Evolutionary conservation across 2,797 vertebrate species (phyloP).

Genomic region (Heliangelus exortis): DNA sequence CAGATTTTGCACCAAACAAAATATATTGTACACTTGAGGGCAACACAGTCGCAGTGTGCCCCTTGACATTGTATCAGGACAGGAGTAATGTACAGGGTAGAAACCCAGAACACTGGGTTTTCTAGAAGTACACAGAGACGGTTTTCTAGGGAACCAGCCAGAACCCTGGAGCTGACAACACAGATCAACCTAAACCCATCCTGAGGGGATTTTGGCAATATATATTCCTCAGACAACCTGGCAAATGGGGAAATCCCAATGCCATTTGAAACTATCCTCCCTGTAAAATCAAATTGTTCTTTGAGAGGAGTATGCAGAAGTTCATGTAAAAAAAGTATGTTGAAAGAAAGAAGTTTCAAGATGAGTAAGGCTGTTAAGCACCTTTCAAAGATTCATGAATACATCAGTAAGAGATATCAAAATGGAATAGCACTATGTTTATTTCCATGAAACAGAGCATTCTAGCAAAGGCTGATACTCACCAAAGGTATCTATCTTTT

Average conservation of each 20-base stretch:
- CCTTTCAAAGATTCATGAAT: slow-evolving; percentile 14
- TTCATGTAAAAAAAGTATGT: neutral
- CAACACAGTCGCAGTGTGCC: neutral
- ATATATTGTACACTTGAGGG: neutral
- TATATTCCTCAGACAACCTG: rapidly evolving
- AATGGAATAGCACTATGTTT: neutral
- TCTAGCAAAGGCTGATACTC: neutral
- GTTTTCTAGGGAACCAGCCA: neutral
- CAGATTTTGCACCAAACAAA: neutral
- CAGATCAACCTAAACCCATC: neutral
- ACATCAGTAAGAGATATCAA: neutral
- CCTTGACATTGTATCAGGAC: neutral
- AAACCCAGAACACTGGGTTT: neutral
- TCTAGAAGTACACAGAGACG: neutral
- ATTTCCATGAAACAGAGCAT: neutral
- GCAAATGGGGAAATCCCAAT: neutral
- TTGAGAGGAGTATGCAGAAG: neutral
- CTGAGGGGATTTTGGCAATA: neutral
- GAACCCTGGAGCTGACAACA: neutral
- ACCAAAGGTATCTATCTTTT: neutral
- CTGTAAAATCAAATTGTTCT: neutral
- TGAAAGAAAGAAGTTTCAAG: neutral
- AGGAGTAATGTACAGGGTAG: neutral
- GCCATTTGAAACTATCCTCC: neutral
- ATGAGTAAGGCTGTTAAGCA: slow-evolving; percentile 11